phyloP scores from a whole-genome alignment of 2,888 invertebrate species.

The Acleris laterana region DNA sequence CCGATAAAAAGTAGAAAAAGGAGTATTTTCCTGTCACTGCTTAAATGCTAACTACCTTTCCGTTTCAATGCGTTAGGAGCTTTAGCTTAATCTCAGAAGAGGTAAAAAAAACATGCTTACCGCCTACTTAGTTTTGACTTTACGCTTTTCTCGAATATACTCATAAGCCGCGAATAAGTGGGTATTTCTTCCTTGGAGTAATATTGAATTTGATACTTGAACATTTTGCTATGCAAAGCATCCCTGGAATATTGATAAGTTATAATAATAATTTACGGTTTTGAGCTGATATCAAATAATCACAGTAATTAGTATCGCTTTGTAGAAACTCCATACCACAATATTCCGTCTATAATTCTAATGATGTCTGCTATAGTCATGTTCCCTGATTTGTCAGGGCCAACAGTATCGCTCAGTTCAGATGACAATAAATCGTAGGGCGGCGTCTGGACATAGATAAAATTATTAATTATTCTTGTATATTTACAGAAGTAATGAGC shows the following conservation, averaged over 20 bases:
- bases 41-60: too few species aligned
- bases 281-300: neutral
- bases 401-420: slow-evolving; percentile 51
- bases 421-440: slow-evolving; percentile 69
- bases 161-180: slow-evolving; percentile 61
- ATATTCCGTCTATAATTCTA: slow-evolving; percentile 69
- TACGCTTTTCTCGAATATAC: slow-evolving; percentile 53
- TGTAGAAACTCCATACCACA: slow-evolving; percentile 59
- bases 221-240: slow-evolving; percentile 76
- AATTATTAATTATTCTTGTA: too few species aligned
- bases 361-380: slow-evolving; percentile 66
- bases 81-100: too few species aligned
- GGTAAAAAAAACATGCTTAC: slow-evolving; percentile 46
- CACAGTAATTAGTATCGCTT: neutral
- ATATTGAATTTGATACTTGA: slow-evolving; percentile 65
- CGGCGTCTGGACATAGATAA: slow-evolving; percentile 56
- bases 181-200: slow-evolving; percentile 74
- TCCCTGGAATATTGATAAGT: slow-evolving; percentile 58
- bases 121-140: slow-evolving; percentile 64
- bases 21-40: too few species aligned
- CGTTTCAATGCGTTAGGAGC: too few species aligned
- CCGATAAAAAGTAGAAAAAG: too few species aligned
- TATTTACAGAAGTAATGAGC: too few species aligned
- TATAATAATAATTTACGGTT: neutral
- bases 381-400: slow-evolving; percentile 46